Evolutionary conservation across 1,140 invertebrate species (phyloP).

Genomic region (Apolygus lucorum): DNA sequence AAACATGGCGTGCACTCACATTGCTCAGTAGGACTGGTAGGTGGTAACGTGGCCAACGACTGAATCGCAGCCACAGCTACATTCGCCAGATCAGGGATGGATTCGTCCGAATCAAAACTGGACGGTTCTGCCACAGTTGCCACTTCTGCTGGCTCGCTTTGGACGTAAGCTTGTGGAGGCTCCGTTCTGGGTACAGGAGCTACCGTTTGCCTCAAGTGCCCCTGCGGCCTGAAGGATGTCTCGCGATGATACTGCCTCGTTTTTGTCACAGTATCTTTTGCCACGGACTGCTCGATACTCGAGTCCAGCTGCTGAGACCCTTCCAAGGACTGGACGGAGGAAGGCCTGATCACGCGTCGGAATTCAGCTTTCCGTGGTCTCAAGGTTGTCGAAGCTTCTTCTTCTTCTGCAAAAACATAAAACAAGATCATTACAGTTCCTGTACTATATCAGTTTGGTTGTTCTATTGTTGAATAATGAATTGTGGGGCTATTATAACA

Average conservation of each 20-base stretch:
- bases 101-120: neutral
- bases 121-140: conserved; percentile 12
- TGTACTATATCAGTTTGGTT: too few species aligned
- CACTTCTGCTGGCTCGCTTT: conserved; percentile 19
- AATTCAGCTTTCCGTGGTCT: conserved; percentile 13
- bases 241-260: conserved; percentile 4
- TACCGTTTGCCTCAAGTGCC: neutral
- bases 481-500: too few species aligned
- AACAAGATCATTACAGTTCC: too few species aligned
- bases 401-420: too few species aligned
- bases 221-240: neutral
- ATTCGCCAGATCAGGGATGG: conserved; percentile 33
- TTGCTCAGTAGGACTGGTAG: conserved; percentile 26
- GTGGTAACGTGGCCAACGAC: conserved; percentile 33
- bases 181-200: neutral
- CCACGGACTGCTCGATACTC: neutral
- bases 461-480: too few species aligned
- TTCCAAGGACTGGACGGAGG: neutral
- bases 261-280: conserved; percentile 7
- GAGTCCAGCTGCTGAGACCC: neutral
- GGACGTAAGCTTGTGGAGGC: neutral
- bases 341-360: neutral
- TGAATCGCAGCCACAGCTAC: conserved; percentile 36
- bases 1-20: conserved; percentile 26
- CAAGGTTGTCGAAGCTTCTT: neutral